Base-by-base conservation (phyloP, 2,113 vertebrate species). In the Rattus rattus region DNA sequence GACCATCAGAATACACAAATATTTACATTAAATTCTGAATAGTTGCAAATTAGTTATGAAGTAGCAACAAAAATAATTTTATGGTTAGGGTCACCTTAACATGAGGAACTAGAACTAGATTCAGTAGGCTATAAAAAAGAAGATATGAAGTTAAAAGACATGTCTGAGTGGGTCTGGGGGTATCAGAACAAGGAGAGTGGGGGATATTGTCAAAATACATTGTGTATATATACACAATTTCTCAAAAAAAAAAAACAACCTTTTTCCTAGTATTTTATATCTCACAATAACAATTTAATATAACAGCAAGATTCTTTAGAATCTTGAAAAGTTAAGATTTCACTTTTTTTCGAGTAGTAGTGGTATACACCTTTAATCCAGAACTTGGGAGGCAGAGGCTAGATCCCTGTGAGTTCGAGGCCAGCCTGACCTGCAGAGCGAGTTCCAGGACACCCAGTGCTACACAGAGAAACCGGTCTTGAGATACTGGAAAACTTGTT, bases 281-380 rank as follows among this genome's bases (percentile, higher is more conserved):
- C 47, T 87, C 65, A 88, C 9, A 61, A 88, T 4, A 93, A 56
- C 47, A 89, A 65, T 81, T 91, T 85, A 92, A 83, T 33, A 91
- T 92, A 77, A 86, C 92, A 65, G 80, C 76, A 59, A 72, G 72
- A 67, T 76, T 95, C 69, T 94, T 85, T 36, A 92, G 73, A 94
- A 75, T 85, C 88, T 70, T 81, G 8, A 75, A 72, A 28, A 19
- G 26, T 95, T 94, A 59, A 90, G 28, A 76, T 59, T 87, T 90
- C 90, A 90, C 54, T 95, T 56, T 89, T 89, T 92, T 26, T 43
- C 13, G 28, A 13, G 75, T 49, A 6, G 26, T 49, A 14, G 47
- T 26, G 12, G 20, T 75, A 63, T 26, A 19, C 30, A 70, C 70
- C 36, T n/a, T 72, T 72, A 72, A 72, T n/a, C 70, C 17, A 20